phyloP scores from a whole-genome alignment of 2,113 vertebrate genomes.

The Talpa occidentalis region DNA sequence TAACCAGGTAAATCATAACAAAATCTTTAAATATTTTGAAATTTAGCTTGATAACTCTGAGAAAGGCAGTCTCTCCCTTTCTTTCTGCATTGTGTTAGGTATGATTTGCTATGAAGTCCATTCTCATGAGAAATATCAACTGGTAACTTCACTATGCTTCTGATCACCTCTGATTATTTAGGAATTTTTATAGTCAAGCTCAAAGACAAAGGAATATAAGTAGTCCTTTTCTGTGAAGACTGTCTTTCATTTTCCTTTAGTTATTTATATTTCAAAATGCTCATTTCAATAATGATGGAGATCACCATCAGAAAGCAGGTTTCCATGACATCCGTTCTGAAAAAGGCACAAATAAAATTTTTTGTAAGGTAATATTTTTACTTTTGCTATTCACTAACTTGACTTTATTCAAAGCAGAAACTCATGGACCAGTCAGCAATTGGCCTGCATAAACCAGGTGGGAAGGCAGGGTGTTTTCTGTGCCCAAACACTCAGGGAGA shows the following conservation, averaged over 20 bases:
- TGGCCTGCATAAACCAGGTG: neutral
- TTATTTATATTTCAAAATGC: slow-evolving; percentile 36
- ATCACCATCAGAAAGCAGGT: neutral
- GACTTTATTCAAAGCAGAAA: neutral
- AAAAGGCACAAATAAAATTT: slow-evolving; percentile 13
- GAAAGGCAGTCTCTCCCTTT: neutral
- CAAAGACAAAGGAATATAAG: neutral
- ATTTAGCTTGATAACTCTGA: neutral
- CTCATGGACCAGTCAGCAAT: too few relatives aligned
- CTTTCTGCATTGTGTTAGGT: neutral
- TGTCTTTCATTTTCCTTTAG: neutral
- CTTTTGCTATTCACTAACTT: neutral
- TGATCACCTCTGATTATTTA: slow-evolving; percentile 2
- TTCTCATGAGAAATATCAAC: neutral
- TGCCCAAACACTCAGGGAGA: neutral
- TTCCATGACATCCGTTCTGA: neutral
- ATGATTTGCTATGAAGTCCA: neutral
- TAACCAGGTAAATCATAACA: neutral
- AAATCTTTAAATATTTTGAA: neutral
- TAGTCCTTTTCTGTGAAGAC: neutral
- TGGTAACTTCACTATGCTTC: neutral
- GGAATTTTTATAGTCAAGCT: neutral
- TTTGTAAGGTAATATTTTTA: neutral
- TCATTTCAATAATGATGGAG: neutral
- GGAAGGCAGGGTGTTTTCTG: too few relatives aligned